phyloP scores from a whole-genome alignment of 2,113 vertebrate species.

The Suricata suricatta region DNA sequence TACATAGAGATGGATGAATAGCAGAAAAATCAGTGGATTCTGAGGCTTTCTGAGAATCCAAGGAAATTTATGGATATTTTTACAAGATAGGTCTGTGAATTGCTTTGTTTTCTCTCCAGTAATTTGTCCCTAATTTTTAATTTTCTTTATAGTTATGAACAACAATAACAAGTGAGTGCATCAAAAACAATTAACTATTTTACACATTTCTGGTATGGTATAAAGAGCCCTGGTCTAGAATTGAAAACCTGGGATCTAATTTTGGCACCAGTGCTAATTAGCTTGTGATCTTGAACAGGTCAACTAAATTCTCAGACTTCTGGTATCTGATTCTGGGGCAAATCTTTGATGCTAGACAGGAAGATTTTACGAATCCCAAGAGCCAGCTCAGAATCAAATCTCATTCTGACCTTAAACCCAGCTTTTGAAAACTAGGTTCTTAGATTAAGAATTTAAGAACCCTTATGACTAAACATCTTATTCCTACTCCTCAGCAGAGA shows the following conservation, averaged over 20 bases:
- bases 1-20: background rate
- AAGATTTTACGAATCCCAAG: background rate
- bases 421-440: background rate
- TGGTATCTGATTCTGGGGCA: background rate
- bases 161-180: background rate
- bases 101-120: background rate
- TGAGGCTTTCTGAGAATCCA: background rate
- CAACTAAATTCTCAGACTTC: slow-evolving; percentile 34
- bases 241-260: background rate
- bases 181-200: background rate
- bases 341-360: background rate
- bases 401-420: background rate
- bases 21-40: slow-evolving; percentile 7
- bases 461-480: background rate
- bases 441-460: background rate
- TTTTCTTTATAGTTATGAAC: background rate
- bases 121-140: background rate
- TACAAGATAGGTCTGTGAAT: background rate
- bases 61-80: background rate
- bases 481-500: no score
- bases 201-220: background rate
- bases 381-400: background rate
- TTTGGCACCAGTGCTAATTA: background rate
- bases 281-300: background rate
- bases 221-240: background rate